Evolutionary conservation across 64 coral and sea anemone genomes (phyloP).

Genomic region (Porites lutea): DNA sequence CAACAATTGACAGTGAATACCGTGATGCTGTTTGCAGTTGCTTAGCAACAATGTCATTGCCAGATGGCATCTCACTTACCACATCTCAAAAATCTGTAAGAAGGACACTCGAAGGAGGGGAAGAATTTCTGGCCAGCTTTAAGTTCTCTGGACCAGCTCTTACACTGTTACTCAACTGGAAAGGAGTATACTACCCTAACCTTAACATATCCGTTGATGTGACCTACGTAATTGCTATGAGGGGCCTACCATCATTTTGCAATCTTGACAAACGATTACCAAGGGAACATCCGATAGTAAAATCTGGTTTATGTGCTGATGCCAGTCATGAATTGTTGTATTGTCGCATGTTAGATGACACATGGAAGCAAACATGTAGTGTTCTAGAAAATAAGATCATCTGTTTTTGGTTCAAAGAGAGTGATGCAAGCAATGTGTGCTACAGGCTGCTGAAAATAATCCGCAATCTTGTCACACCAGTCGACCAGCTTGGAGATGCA

Average conservation of each 20-base stretch:
- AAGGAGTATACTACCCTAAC: slow-evolving; percentile 50
- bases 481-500: slow-evolving; percentile 55
- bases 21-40: slow-evolving; percentile 16
- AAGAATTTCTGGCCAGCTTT: not conserved
- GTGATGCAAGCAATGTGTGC: slow-evolving; percentile 31
- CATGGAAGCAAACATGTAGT: slow-evolving; percentile 40
- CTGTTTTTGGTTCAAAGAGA: slow-evolving; percentile 38
- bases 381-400: slow-evolving; percentile 57
- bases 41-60: slow-evolving; percentile 24
- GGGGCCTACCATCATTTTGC: slow-evolving; percentile 40
- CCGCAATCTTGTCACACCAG: slow-evolving; percentile 25
- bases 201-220: slow-evolving; percentile 56
- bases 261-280: slow-evolving; percentile 38
- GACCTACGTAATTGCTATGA: slow-evolving; percentile 24
- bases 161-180: slow-evolving; percentile 56
- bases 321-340: slow-evolving; percentile 41
- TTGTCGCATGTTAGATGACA: slow-evolving; percentile 43
- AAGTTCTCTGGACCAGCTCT: slow-evolving; percentile 43
- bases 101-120: not conserved
- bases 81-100: slow-evolving; percentile 46
- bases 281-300: slow-evolving; percentile 24
- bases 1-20: slow-evolving; percentile 45
- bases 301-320: slow-evolving; percentile 14
- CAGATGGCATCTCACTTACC: slow-evolving; percentile 48
- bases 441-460: slow-evolving; percentile 59